phyloP scores from a whole-genome alignment of 1,140 invertebrate species.

The Drosophila kepulauana region DNA sequence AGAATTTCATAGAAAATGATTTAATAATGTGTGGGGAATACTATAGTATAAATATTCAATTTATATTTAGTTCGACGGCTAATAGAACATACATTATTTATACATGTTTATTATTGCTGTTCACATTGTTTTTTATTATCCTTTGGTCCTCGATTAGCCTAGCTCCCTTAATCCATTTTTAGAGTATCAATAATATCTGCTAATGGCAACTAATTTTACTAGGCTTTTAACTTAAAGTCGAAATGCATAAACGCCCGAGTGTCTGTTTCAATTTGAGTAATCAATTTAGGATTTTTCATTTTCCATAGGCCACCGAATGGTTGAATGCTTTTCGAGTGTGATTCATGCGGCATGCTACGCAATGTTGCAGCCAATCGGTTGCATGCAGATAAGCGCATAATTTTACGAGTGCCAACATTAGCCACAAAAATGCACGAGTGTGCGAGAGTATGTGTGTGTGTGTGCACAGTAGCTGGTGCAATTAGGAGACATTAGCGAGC shows the following conservation, averaged over 20 bases:
- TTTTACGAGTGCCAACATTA: constrained; percentile 57
- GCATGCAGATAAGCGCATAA: constrained; percentile 49
- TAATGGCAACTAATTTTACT: too few relatives aligned
- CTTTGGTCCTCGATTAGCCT: too few relatives aligned
- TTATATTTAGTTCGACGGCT: too few relatives aligned
- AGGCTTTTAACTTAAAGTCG: neutral
- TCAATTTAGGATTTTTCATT: constrained; percentile 14
- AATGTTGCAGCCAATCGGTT: constrained; percentile 12
- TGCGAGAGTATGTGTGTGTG: neutral
- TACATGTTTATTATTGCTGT: too few relatives aligned
- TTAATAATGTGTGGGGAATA: too few relatives aligned
- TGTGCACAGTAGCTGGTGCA: constrained; percentile 29
- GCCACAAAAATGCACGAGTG: constrained; percentile 17
- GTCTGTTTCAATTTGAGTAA: constrained; percentile 6
- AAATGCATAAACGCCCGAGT: neutral
- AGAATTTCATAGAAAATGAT: too few relatives aligned
- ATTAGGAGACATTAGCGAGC: constrained; percentile 48
- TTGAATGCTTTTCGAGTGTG: constrained; percentile 27
- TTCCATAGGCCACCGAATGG: constrained; percentile 23
- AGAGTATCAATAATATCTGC: too few relatives aligned
- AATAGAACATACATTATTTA: too few relatives aligned
- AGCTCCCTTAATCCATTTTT: too few relatives aligned
- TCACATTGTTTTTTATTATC: too few relatives aligned
- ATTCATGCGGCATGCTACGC: constrained; percentile 9
- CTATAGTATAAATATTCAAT: too few relatives aligned